A percentile compares a stretch with the other conserved stretches of the same genome.
Conservation (phyloP, 2,797 vertebrate genomes). For the Novumbra hubbsi region DNA sequence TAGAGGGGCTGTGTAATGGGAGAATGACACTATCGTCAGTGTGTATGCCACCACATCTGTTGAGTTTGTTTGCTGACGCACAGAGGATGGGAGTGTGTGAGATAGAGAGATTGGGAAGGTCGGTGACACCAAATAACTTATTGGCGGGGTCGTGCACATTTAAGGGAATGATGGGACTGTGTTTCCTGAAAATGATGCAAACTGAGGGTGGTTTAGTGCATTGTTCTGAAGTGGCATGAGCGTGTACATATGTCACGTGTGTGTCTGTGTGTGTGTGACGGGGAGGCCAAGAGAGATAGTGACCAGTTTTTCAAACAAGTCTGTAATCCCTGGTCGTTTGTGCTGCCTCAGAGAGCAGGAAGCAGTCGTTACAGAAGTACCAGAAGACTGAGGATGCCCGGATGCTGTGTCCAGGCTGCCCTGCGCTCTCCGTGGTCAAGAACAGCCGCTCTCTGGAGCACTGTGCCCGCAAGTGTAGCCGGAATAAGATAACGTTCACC, state of each 20-base stretch:
- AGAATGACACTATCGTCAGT: neutral
- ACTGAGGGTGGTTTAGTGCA: neutral
- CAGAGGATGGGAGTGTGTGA: neutral
- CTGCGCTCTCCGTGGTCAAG: constrained; percentile 77
- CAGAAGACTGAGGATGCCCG: constrained; percentile 83
- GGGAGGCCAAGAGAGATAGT: no score
- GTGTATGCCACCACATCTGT: neutral
- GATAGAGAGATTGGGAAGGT: neutral
- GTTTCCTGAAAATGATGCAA: neutral
- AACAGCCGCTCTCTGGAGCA: constrained; percentile 80
- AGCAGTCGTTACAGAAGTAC: constrained; percentile 84
- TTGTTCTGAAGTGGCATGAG: neutral
- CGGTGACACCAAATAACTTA: constrained; percentile 27
- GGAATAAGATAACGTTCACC: constrained; percentile 83
- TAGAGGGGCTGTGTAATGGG: neutral
- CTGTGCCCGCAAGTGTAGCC: constrained; percentile 89
- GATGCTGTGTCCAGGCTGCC: constrained; percentile 81
- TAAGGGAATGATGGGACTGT: neutral
- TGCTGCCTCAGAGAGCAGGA: constrained; percentile 41
- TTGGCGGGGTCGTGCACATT: constrained; percentile 40
- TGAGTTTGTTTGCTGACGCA: neutral
- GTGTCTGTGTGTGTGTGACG: neutral
- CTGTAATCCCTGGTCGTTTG: no score
- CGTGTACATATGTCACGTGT: neutral
- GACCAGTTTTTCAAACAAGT: no score